Percentiles rank a stretch among this genome's conserved stretches.
phyloP scores from a whole-genome alignment of 2,113 vertebrate genomes.

The Oenanthe oenanthe region DNA sequence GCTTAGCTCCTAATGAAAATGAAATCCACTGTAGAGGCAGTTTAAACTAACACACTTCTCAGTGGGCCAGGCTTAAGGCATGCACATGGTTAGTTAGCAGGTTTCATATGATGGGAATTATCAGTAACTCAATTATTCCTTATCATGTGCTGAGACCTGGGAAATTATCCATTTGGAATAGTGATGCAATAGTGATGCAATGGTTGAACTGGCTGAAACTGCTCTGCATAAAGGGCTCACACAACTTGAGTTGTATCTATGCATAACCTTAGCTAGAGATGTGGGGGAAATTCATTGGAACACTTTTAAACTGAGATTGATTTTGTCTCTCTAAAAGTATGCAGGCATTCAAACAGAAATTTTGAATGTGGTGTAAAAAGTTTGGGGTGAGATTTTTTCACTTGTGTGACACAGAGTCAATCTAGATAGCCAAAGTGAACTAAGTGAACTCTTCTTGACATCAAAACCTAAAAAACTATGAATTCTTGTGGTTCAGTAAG shows the following conservation, averaged over 20 bases:
- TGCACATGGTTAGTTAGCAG: background rate
- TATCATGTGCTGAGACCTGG: background rate
- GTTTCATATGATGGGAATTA: background rate
- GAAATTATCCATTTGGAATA: background rate
- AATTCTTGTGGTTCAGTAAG: background rate
- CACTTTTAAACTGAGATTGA: background rate
- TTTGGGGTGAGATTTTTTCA: background rate
- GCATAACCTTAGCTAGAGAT: background rate
- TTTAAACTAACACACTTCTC: conserved; percentile 6
- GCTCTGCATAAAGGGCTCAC: background rate
- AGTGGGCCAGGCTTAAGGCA: background rate
- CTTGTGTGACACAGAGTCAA: background rate
- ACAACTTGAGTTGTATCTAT: background rate
- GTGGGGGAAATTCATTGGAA: background rate
- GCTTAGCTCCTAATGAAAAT: conserved; percentile 46
- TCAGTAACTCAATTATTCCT: background rate
- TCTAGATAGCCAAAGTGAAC: background rate
- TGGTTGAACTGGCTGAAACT: background rate
- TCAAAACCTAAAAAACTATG: background rate
- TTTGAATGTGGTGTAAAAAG: background rate
- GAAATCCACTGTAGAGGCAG: background rate
- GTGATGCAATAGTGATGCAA: background rate
- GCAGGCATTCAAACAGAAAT: background rate
- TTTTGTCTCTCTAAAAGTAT: background rate
- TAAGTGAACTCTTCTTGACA: background rate